Evolutionary conservation across 2,113 vertebrate species (phyloP).

Genomic region (Numenius arquata): DNA sequence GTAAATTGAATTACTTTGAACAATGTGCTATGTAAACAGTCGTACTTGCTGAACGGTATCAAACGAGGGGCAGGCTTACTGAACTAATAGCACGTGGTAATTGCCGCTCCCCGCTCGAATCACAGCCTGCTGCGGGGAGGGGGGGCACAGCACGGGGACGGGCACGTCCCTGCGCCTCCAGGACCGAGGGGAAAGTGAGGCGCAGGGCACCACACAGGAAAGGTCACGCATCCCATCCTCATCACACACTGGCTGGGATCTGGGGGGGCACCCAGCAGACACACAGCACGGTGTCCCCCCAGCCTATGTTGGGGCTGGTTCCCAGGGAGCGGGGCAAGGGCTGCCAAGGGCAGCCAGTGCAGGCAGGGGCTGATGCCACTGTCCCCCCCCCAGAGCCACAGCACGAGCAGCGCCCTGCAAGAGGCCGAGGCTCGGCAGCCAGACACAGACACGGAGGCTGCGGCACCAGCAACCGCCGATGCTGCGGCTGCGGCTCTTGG

Average conservation of each 20-base stretch:
- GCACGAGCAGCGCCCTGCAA: fast-evolving
- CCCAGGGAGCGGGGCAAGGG: not conserved
- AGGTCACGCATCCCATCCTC: not conserved
- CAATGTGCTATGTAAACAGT: slow-evolving; percentile 64
- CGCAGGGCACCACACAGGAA: fast-evolving
- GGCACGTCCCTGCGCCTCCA: fast-evolving
- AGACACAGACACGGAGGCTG: fast-evolving
- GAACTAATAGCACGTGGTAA: slow-evolving; percentile 34
- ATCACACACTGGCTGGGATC: not conserved
- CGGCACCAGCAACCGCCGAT: fast-evolving
- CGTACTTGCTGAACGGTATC: not conserved
- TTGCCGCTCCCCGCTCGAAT: not conserved
- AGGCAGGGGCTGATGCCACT: not conserved
- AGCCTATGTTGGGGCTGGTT: fast-evolving
- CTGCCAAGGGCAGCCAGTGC: not conserved
- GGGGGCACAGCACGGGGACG: not conserved
- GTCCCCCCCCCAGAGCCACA: not conserved
- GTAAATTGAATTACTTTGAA: slow-evolving; percentile 66
- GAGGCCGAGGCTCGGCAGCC: not conserved
- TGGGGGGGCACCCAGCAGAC: not conserved
- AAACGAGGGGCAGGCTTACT: not conserved
- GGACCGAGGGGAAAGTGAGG: not conserved
- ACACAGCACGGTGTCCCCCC: fast-evolving
- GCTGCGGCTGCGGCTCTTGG: not conserved
- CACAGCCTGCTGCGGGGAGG: not conserved